Evolutionary conservation across 2,113 vertebrate species (phyloP), one percentile per base, ranked within the genome.

Genomic region (Origma solitaria): DNA sequence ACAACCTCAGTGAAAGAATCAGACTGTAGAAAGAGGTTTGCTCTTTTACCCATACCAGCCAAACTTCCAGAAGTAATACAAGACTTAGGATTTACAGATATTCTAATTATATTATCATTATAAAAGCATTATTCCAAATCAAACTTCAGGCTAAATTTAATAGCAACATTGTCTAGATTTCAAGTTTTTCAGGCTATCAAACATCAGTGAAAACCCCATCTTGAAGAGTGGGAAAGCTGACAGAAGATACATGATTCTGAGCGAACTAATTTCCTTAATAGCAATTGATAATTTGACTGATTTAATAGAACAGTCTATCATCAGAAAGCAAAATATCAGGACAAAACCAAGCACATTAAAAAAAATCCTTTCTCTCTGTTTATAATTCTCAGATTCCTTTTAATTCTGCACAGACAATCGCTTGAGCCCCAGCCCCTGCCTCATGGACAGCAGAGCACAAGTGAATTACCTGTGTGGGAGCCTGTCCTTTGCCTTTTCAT

Each of bases 361-460:
- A 10, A 42, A 15, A 17, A 5, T 5, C 1, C 6, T 17, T 50
- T 16, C 14, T 3, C 2, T 45, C 27, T 17, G 5, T 64, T 72
- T 19, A 15, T 24, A 66, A 16, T 49, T 53, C 5, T 49, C 33
- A 40, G 20, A 19, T 58, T 40, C 8, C 25, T 60, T 79, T 50
- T 27, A 2, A 2, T 13, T n/a, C 71, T 70, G 37, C 37, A 65
- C 9, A 45, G 38, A 61, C 6, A 78, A 13, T 10, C 21, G 51
- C 37, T n/a, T 4, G 3, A 54, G 35, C 25, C 6, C 22, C 38
- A 76, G 5, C 6, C 50, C 15, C 37, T 64, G 25, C 35, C 47
- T 90, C 69, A 21, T 6, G 4, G 30, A 19, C 1, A 0, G 25
- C 18, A 31, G 8, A 44, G 17, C 15, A 60, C 7, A 19, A 4